Base-by-base conservation (phyloP, 2,888 invertebrate species). In the Scrobipalpa atriplicella region DNA sequence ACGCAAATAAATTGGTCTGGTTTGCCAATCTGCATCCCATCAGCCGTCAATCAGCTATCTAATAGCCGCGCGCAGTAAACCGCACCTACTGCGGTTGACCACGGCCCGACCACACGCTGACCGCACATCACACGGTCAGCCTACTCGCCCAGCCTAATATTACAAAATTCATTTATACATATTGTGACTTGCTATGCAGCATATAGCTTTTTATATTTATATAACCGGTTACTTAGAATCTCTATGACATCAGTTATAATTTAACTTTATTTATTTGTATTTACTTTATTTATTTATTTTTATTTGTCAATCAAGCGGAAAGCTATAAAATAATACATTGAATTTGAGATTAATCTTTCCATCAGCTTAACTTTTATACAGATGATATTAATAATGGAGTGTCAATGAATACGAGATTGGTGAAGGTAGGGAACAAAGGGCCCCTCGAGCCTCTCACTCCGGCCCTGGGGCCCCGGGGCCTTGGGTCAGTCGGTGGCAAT, bases 361-460 rank as follows among this genome's bases (percentile, higher is more conserved):
- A 47, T 16, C 47, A 43, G 47, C 6, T 47, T 16, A 43, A 3
- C 47, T 5, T 47, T 47, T 47, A n/a, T 47, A 47, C 47, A 47
- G 47, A n/a, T 47, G 47, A 47, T 16, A 13, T 47, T 18, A 19
- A 10, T 52, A 52, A 19, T 52, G 19, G 9, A 52, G 9, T 21
- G 51, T 52, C 51, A 52, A 52, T 52, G 52, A 52, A 19, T 52
- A 52, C 52, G 16, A 16, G 52, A 52, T 16, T 21, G 10, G 8
- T 19, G 52, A 29, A 29, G 29, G 29, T 29, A 29, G 29, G 9
- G 52, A 19, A 52, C 52, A 52, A 52, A 52, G 52, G 52, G 10
- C 11, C n/a, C n/a, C n/a, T n/a, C 21, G 41, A 41, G 9, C 13
- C 41, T n/a, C 9, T 52, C 52, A 18, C 52, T 51, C 16, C 47